Evolutionary conservation across 2,888 invertebrate species (phyloP), one percentile per base, ranked within the genome.

Genomic region (Resseliella maxima): DNA sequence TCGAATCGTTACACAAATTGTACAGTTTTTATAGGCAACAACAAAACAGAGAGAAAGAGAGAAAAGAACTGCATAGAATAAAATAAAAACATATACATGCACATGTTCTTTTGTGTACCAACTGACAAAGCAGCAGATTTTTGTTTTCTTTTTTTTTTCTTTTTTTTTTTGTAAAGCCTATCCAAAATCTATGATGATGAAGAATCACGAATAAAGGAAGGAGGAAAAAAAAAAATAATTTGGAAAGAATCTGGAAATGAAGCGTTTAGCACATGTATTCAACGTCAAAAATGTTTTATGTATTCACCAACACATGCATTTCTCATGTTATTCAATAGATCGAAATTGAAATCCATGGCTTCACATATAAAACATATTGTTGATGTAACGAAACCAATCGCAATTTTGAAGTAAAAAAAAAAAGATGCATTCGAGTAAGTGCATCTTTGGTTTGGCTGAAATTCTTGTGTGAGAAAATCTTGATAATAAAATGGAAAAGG

Each of bases 361-460:
- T 59, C 59, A 24, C 3, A 59, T 24, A 10, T 59, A 24, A 15
- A 72, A 5, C 72, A 72, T 72, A 72, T 72, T 72, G 72, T 31
- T 72, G 72, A 72, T 72, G 72, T 72, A 72, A 72, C 72, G 72
- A 72, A 72, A 72, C 31, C 72, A 72, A 72, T 72, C 31, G 72
- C 10, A 72, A 72, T 72, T 31, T 31, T 31, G 2, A 59, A 59
- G 24, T 5, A 41, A 21, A 50, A 18, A 18, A 18, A 50, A 50
- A 24, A 59, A 27, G 24, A 59, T 27, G 24, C 24, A 59, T 59
- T 59, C 59, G 24, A 59, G 10, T 24, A 24, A 27, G 24, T 59
- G 59, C 6, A 50, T 50, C 10, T 21, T 50, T 18, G 41, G 41
- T 50, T 50, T 21, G 10, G 5, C 24, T 59, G 24, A 5, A 24